A percentile compares a stretch with the other conserved stretches of the same genome.
phyloP scores from a whole-genome alignment of 1,140 invertebrate genomes.

The Cotesia vestalis region DNA sequence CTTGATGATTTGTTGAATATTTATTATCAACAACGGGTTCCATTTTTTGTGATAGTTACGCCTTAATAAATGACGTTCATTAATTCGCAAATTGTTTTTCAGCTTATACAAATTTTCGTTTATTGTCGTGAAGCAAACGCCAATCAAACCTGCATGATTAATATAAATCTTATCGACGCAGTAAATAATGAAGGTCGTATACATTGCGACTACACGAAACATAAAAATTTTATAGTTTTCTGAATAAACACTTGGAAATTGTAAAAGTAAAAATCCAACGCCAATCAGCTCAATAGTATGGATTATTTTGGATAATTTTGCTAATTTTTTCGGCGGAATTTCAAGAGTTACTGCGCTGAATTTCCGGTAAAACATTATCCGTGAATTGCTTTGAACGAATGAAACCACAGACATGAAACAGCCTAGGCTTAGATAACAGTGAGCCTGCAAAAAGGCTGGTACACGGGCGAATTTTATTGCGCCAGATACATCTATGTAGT shows the following conservation, averaged over 20 bases:
- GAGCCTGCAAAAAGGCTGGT: conserved; percentile 44
- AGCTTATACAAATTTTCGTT: conserved; percentile 46
- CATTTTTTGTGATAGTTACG: conserved; percentile 47
- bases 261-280: conserved; percentile 42
- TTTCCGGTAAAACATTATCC: conserved; percentile 45
- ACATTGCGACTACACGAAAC: conserved; percentile 31
- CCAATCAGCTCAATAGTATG: conserved; percentile 53
- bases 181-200: conserved; percentile 44
- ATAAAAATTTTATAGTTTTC: background rate
- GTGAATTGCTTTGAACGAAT: conserved; percentile 31
- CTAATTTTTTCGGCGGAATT: conserved; percentile 43
- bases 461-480: conserved; percentile 15
- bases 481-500: conserved; percentile 43
- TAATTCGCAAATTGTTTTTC: conserved; percentile 37
- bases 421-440: conserved; percentile 46
- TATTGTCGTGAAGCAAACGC: conserved; percentile 50
- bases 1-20: conserved; percentile 51
- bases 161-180: conserved; percentile 53
- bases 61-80: conserved; percentile 48
- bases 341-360: conserved; percentile 38
- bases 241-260: conserved; percentile 38
- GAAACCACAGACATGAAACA: conserved; percentile 35
- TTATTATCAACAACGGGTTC: conserved; percentile 51
- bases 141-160: conserved; percentile 51
- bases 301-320: conserved; percentile 43